These are phyloP conservation scores for Drosophila meridiana DNA, from an alignment of 2,888 invertebrate species.

Conservation along the genomic window DNA sequence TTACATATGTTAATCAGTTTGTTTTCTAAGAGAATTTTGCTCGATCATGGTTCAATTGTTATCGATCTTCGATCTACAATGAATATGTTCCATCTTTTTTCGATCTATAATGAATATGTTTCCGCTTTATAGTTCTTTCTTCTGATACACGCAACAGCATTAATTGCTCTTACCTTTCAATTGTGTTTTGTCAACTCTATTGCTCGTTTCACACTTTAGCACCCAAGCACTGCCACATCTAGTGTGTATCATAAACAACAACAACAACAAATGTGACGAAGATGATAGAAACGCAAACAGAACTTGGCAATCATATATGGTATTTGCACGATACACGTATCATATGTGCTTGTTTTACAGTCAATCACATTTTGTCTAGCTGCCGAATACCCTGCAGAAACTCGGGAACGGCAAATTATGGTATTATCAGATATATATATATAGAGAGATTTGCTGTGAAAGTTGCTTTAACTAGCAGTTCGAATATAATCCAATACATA, in stretches of 20 bases:
- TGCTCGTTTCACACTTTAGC: not conserved
- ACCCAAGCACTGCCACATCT: not conserved
- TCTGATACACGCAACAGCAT: not conserved
- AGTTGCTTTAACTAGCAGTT: not conserved
- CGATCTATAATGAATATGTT: not conserved
- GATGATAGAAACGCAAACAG: slow-evolving; percentile 5
- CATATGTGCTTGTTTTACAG: slow-evolving; percentile 1
- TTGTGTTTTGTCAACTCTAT: not conserved
- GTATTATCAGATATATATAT: not conserved
- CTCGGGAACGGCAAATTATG: not conserved
- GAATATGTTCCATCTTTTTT: too few species aligned
- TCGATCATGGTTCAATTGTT: not conserved
- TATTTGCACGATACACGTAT: slow-evolving; percentile 6
- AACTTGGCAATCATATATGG: slow-evolving; percentile 11
- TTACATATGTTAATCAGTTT: not conserved
- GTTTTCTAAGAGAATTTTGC: not conserved
- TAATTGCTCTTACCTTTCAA: not conserved
- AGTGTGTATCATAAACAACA: slow-evolving; percentile 4
- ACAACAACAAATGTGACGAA: not conserved
- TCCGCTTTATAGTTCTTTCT: not conserved
- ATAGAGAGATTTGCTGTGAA: not conserved
- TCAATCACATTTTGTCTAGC: slow-evolving; percentile 23
- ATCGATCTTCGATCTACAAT: not conserved
- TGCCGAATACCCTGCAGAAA: slow-evolving; percentile 16
- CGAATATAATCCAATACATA: not conserved